These are phyloP conservation scores for Chloebia gouldiae DNA, from an alignment of 2,113 vertebrate species.

Conservation along the genomic window DNA sequence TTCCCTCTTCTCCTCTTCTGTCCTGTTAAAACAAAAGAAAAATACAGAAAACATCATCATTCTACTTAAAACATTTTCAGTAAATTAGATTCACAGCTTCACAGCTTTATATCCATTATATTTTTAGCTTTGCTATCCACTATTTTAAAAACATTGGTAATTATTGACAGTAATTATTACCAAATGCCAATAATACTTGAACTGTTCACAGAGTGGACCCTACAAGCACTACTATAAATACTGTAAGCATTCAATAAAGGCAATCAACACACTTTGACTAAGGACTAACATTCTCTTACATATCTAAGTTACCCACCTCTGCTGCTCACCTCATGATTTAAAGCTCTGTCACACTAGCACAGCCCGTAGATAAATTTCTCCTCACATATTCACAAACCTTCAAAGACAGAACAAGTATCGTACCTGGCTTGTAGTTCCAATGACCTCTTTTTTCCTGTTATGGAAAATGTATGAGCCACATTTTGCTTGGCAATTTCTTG, in stretches of 20 bases:
- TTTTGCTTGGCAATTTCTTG: constrained; percentile 89
- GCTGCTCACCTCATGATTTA: neutral
- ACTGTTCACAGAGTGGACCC: neutral
- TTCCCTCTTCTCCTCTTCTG: constrained; percentile 92
- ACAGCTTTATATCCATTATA: neutral
- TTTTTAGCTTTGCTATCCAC: neutral
- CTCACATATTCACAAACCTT: neutral
- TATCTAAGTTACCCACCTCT: neutral
- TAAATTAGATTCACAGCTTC: neutral
- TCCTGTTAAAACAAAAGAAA: constrained; percentile 76
- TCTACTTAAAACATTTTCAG: neutral
- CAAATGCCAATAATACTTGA: neutral
- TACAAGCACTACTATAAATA: neutral
- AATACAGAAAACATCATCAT: neutral
- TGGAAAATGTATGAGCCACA: constrained; percentile 83
- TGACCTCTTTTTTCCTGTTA: constrained; percentile 87
- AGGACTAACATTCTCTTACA: neutral
- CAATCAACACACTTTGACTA: neutral
- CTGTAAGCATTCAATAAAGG: neutral
- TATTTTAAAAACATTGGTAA: neutral
- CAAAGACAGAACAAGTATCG: neutral
- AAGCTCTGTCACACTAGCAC: neutral
- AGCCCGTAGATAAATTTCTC: neutral
- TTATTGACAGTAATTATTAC: neutral
- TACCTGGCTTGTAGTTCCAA: constrained; percentile 94